A percentile compares a stretch with the other conserved stretches of the same genome.
Evolutionary conservation across 2,797 vertebrate genomes (phyloP).

Genomic region (Protonibea diacanthus): DNA sequence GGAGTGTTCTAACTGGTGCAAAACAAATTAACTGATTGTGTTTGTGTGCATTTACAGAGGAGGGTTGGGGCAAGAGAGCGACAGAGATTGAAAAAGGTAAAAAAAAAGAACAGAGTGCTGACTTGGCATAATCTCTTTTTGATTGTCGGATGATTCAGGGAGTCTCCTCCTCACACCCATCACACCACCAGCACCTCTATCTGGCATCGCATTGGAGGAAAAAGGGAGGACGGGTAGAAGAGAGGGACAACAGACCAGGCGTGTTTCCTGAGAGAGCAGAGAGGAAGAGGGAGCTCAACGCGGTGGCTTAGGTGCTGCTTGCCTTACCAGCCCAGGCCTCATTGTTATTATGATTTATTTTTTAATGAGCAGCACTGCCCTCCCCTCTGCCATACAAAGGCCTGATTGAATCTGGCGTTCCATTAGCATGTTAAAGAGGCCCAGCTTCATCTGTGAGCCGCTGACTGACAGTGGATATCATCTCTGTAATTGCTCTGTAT

Average conservation of each 20-base stretch:
- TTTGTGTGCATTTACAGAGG: background rate
- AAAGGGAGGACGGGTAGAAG: conserved; percentile 1
- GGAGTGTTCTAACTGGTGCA: conserved; percentile 25
- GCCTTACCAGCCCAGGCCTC: conserved; percentile 62
- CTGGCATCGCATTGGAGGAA: background rate
- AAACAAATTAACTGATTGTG: conserved; percentile 4
- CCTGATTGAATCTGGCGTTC: conserved; percentile 85
- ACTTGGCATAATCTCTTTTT: conserved; percentile 55
- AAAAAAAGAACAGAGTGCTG: conserved; percentile 50
- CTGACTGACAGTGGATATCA: conserved; percentile 89
- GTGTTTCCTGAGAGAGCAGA: conserved; percentile 28
- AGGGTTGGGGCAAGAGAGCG: conserved; percentile 1
- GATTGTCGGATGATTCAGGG: conserved; percentile 59
- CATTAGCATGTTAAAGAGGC: conserved; percentile 88
- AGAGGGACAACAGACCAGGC: background rate
- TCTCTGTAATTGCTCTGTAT: conserved; percentile 85
- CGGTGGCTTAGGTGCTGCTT: conserved; percentile 63
- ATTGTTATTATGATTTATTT: conserved; percentile 85
- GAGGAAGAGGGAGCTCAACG: conserved; percentile 30
- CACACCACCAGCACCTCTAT: background rate
- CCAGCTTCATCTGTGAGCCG: conserved; percentile 83
- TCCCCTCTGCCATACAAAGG: conserved; percentile 78
- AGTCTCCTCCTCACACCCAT: conserved; percentile 10
- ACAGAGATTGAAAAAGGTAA: conserved; percentile 15
- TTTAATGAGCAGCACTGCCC: conserved; percentile 80